phyloP scores from a whole-genome alignment of 2,888 invertebrate genomes.

The Panzeria rudis region DNA sequence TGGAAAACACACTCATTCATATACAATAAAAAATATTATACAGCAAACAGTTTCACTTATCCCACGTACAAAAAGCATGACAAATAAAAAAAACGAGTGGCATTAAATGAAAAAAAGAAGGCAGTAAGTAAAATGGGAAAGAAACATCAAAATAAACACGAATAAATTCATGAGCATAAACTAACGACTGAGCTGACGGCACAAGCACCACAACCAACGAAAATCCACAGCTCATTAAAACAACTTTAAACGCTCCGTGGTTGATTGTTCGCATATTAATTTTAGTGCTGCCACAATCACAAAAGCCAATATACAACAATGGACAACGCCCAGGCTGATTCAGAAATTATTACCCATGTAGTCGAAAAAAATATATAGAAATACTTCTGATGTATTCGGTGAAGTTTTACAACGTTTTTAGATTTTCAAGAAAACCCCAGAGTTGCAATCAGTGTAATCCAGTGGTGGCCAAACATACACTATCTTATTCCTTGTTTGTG shows the following conservation, averaged over 20 bases:
- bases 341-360: no score
- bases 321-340: no score
- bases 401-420: no score
- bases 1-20: constrained; percentile 11
- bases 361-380: no score
- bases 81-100: constrained; percentile 13
- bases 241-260: constrained; percentile 30
- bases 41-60: constrained; percentile 27
- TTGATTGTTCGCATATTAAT: constrained; percentile 11
- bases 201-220: constrained; percentile 33
- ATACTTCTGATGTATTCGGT: no score
- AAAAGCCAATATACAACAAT: not conserved
- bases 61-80: constrained; percentile 24
- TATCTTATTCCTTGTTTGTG: no score
- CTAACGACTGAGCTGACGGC: not conserved
- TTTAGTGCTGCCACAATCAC: constrained; percentile 6
- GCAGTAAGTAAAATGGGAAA: constrained; percentile 1
- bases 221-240: constrained; percentile 47
- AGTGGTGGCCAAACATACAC: no score
- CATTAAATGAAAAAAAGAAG: constrained; percentile 23
- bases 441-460: no score
- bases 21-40: no score
- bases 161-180: constrained; percentile 19
- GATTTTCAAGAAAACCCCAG: no score
- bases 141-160: constrained; percentile 24